Percentiles rank a stretch among this genome's conserved stretches.
phyloP scores from a whole-genome alignment of 2,888 invertebrate genomes.

The Cataglyphis cursor region DNA sequence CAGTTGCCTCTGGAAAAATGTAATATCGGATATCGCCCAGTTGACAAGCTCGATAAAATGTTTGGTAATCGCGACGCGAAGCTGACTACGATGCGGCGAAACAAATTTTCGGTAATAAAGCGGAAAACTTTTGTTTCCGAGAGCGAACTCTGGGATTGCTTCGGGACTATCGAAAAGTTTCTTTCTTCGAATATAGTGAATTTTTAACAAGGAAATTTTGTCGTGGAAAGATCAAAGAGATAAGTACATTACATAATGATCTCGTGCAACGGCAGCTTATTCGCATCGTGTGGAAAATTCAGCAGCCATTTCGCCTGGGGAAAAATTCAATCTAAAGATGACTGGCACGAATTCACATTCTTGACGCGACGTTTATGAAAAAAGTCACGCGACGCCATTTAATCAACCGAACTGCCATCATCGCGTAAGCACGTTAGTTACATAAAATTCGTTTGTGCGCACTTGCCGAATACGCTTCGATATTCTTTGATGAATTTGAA shows the following conservation, averaged over 20 bases:
- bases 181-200: not conserved
- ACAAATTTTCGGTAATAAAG: slow-evolving; percentile 38
- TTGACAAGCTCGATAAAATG: slow-evolving; percentile 40
- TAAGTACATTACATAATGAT: slow-evolving; percentile 18
- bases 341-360: slow-evolving; percentile 8
- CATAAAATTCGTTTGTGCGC: not conserved
- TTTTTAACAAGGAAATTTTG: slow-evolving; percentile 3
- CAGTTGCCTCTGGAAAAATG: slow-evolving; percentile 3
- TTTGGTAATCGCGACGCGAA: slow-evolving; percentile 33
- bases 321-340: not conserved
- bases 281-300: not conserved
- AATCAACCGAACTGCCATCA: not conserved
- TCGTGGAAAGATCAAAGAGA: slow-evolving; percentile 21
- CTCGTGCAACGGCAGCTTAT: not conserved
- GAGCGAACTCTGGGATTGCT: not conserved
- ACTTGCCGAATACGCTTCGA: not conserved
- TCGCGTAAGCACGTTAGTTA: not conserved
- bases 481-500: not conserved
- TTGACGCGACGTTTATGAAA: slow-evolving; percentile 58
- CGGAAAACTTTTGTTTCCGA: slow-evolving; percentile 6
- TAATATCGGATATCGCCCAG: slow-evolving; percentile 29
- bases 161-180: slow-evolving; percentile 21
- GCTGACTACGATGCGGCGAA: slow-evolving; percentile 1
- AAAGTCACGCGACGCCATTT: slow-evolving; percentile 48
- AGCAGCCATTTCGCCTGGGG: not conserved